phyloP scores from a whole-genome alignment of 2,888 invertebrate genomes.

The Siphlonurus alternatus region DNA sequence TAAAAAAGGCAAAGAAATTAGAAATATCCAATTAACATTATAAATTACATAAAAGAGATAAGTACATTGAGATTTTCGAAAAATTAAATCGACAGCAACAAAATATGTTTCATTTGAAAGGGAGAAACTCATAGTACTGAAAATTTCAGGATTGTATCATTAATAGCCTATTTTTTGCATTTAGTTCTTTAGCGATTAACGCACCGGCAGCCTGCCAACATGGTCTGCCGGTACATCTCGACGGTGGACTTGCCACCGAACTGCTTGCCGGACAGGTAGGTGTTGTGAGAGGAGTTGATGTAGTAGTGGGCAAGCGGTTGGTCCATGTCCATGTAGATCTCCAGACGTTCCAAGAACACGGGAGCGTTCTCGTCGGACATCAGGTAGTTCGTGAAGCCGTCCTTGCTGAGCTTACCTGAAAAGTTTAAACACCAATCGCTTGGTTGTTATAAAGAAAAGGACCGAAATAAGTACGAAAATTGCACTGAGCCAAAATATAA shows the following conservation, averaged over 20 bases:
- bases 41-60: no score
- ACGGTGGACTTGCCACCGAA: conserved; percentile 51
- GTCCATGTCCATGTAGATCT: conserved; percentile 49
- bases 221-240: conserved; percentile 47
- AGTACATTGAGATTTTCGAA: no score
- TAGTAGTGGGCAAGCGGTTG: conserved; percentile 52
- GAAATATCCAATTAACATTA: no score
- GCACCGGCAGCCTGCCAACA: conserved; percentile 43
- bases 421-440: no score
- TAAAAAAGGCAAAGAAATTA: no score
- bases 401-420: conserved; percentile 33
- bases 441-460: no score
- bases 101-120: neutral
- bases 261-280: conserved; percentile 43
- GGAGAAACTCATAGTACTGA: no score
- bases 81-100: no score
- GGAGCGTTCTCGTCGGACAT: conserved; percentile 59
- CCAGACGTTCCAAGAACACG: conserved; percentile 46
- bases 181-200: conserved; percentile 23
- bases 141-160: no score
- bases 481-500: no score
- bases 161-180: no score
- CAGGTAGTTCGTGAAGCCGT: conserved; percentile 46
- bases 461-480: no score
- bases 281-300: conserved; percentile 50